Conservation (phyloP, 2,888 invertebrate genomes). For the Eurytoma adleriae region DNA sequence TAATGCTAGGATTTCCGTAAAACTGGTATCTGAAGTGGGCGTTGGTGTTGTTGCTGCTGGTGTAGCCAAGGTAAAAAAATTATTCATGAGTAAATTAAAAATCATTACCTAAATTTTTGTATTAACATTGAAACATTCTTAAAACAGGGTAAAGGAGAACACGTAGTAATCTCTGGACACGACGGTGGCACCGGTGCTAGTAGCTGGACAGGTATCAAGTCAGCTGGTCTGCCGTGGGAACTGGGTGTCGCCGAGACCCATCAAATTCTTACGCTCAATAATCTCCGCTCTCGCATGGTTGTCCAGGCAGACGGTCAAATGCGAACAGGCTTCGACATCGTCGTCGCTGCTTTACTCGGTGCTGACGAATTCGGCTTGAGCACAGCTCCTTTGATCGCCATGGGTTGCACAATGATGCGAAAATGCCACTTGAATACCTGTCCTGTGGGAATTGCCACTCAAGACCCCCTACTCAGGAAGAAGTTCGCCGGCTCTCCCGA, state of each 20-base stretch:
- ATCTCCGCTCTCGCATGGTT: constrained; percentile 93
- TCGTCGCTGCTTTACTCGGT: constrained; percentile 95
- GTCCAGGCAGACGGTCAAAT: constrained; percentile 98
- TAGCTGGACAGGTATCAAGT: constrained; percentile 99
- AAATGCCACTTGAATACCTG: constrained; percentile 99
- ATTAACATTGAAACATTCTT: constrained; percentile 7
- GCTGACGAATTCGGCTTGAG: constrained; percentile 99
- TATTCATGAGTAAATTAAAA: background rate
- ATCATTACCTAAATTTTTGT: background rate
- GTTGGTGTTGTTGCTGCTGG: constrained; percentile 99
- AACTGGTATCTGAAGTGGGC: constrained; percentile 98
- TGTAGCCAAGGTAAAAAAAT: constrained; percentile 89
- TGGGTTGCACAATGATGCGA: constrained; percentile 99
- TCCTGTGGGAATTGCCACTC: constrained; percentile 99
- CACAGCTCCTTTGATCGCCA: constrained; percentile 97
- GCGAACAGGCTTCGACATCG: constrained; percentile 96
- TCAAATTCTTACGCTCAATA: constrained; percentile 95
- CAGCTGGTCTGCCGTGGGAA: constrained; percentile 99
- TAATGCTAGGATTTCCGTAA: constrained; percentile 95
- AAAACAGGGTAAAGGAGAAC: constrained; percentile 94
- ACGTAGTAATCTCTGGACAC: constrained; percentile 98
- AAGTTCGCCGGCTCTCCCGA: constrained; percentile 99
- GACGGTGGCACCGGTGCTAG: constrained; percentile 99
- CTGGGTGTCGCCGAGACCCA: constrained; percentile 98
- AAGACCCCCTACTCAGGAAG: constrained; percentile 95